Percentiles rank a stretch among this genome's conserved stretches.
Evolutionary conservation across 2,113 vertebrate genomes (phyloP).

Genomic region (Oreocharis arfaki): DNA sequence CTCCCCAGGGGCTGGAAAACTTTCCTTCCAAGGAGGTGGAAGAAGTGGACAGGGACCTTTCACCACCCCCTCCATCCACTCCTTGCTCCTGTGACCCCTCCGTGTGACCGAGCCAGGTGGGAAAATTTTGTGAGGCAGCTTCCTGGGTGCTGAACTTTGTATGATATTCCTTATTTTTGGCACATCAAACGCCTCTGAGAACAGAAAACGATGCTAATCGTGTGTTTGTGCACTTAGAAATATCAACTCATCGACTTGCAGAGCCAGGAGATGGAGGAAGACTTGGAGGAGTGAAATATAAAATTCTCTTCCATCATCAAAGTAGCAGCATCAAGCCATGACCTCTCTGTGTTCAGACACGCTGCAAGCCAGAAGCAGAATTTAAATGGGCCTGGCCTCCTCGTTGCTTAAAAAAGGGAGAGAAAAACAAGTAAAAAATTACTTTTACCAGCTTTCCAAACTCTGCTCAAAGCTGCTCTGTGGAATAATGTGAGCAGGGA

Average conservation of each 20-base stretch:
- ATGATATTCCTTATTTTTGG: background rate
- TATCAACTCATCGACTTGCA: background rate
- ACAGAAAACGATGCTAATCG: background rate
- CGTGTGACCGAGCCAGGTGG: fast-evolving
- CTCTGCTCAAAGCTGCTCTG: background rate
- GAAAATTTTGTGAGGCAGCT: background rate
- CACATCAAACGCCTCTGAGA: background rate
- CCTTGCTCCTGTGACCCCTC: background rate
- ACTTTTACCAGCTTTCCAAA: background rate
- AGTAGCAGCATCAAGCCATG: background rate
- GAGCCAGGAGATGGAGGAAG: background rate
- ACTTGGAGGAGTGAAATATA: background rate
- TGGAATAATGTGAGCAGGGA: background rate
- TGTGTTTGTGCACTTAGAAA: background rate
- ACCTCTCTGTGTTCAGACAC: background rate
- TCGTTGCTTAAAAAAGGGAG: background rate
- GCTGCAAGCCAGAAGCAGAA: background rate
- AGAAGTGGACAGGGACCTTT: background rate
- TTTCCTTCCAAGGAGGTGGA: background rate
- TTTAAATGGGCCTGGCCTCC: background rate
- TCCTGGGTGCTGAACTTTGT: background rate
- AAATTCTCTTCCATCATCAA: conserved; percentile 10
- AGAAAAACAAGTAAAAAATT: background rate
- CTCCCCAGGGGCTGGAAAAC: background rate
- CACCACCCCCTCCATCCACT: fast-evolving